A percentile compares a stretch with the other conserved stretches of the same genome.
Conservation (phyloP, 2,797 vertebrate genomes). For the Pristis pectinata region DNA sequence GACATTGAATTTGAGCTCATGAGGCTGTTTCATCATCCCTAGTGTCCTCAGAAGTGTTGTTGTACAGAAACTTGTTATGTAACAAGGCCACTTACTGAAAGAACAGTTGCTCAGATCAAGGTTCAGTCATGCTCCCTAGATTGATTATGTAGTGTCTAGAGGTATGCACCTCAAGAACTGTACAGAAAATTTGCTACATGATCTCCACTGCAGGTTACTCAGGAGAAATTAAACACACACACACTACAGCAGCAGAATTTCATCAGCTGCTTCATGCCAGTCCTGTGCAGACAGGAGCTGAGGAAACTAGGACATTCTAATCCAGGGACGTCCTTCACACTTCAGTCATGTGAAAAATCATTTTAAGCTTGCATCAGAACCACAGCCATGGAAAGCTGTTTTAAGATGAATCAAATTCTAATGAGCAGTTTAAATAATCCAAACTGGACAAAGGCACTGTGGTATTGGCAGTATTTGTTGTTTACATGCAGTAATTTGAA, state of each 20-base stretch:
- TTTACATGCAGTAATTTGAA: background rate
- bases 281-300: background rate
- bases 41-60: background rate
- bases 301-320: background rate
- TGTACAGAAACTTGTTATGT: background rate
- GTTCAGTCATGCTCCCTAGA: background rate
- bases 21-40: background rate
- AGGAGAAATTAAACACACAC: background rate
- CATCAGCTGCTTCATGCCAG: background rate
- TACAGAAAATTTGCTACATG: background rate
- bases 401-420: background rate
- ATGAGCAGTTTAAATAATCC: background rate
- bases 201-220: background rate
- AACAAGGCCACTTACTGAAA: conserved; percentile 15
- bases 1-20: background rate
- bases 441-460: background rate
- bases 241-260: background rate
- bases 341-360: background rate
- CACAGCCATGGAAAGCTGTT: background rate
- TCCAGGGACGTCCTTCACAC: background rate
- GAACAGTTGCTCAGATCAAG: background rate
- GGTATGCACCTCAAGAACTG: background rate
- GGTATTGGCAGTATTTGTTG: background rate
- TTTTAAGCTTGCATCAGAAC: background rate
- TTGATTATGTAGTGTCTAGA: background rate